A percentile compares a stretch with the other conserved stretches of the same genome.
These are phyloP conservation scores for Sebastes vulpes DNA, from an alignment of 2,797 vertebrate genomes.

Conservation along the genomic window DNA sequence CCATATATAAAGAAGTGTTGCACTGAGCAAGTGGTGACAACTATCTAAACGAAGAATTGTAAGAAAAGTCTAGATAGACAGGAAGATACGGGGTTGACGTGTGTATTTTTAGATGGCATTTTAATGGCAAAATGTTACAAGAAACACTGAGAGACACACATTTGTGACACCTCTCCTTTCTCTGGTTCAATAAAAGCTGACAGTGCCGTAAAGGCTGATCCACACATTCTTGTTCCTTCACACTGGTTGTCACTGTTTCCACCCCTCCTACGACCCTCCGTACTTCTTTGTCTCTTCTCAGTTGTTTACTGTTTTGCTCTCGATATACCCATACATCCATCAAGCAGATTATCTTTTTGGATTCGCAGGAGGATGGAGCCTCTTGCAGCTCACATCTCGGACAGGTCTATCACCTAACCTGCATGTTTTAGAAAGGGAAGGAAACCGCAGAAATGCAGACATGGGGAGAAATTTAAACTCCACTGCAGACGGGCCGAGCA, in stretches of 20 bases:
- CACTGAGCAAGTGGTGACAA: neutral
- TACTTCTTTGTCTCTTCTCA: neutral
- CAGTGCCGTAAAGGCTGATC: slow-evolving; percentile 11
- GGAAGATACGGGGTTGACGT: neutral
- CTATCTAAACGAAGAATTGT: neutral
- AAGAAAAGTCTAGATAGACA: neutral
- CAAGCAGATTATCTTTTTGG: neutral
- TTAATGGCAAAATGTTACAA: slow-evolving; percentile 1
- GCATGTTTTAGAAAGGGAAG: neutral
- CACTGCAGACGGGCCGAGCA: neutral
- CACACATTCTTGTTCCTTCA: slow-evolving; percentile 34
- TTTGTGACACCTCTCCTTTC: slow-evolving; percentile 26
- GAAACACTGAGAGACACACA: slow-evolving; percentile 1
- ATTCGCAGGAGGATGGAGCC: neutral
- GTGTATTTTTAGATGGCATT: slow-evolving; percentile 18
- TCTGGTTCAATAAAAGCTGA: slow-evolving; percentile 41
- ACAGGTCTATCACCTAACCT: neutral
- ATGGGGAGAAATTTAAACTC: neutral
- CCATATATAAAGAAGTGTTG: slow-evolving; percentile 18
- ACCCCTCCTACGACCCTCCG: neutral
- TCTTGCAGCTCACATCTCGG: neutral
- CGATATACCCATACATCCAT: neutral
- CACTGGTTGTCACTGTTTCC: slow-evolving; percentile 22
- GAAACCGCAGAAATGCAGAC: neutral
- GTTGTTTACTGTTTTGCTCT: slow-evolving; percentile 8